Base-by-base conservation (phyloP, 1,140 invertebrate species). In the Zaprionus kolodkinae region DNA sequence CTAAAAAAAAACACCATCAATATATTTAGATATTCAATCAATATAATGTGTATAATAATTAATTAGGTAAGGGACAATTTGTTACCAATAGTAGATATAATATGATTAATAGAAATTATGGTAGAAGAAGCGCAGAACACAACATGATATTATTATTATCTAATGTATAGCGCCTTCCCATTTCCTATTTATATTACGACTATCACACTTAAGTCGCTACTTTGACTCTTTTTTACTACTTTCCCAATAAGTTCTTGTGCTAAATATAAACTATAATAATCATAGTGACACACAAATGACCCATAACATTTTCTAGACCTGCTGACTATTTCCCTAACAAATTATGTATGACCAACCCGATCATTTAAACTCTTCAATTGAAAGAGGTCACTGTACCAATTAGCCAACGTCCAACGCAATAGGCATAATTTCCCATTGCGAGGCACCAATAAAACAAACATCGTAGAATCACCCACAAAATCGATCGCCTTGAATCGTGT, bases 311-410 rank as follows among this genome's bases (percentile, higher is more conserved):
- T 43, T 13, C 27, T 65, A 55, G n/a, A 25, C 59, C 2, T 5
- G 48, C 17, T 65, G 43, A 25, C 54, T 25, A 30, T 13, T 56
- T 43, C 38, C 54, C 12, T 50, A 70, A 30, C 15, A 62, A 69
- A 62, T 62, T 48, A 56, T 35, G 57, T 38, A 45, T 10, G 40
- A 48, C 10, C 30, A 60, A 40, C 25, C 40, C 54, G 57, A 72
- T 66, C 63, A 68, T 61, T 72, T 90, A 79, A 89, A 86, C 86
- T 77, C 69, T 81, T 72, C 72, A 90, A 85, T 90, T 77, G 61
- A 57, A 27, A 70, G 50, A 81, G 85, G 81, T 89, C 79, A 68
- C 65, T 72, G 64, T 64, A 72, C 66, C 81, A 89, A 89, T 89
- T 89, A 84, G 56, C 30, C 52, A 35, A 40, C 9, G 33, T 9